Evolutionary conservation across 2,888 invertebrate species (phyloP).

Genomic region (Drosophila barbarae): DNA sequence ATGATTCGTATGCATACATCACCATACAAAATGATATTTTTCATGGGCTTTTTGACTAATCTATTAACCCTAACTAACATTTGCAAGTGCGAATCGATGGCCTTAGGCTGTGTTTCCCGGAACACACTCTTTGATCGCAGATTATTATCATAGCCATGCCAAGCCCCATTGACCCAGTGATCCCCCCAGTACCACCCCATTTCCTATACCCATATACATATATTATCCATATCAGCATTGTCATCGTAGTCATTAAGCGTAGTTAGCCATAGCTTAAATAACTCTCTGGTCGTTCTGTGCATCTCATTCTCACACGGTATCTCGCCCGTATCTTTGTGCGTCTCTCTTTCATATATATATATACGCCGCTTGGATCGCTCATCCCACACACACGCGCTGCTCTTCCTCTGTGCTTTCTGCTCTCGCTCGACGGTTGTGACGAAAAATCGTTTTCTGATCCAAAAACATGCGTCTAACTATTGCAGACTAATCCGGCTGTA

Average conservation of each 20-base stretch:
- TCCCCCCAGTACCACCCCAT: slow-evolving; percentile 1
- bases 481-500: slow-evolving; percentile 95
- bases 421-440: slow-evolving; percentile 39
- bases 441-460: slow-evolving; percentile 33
- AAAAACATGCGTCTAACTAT: slow-evolving; percentile 71
- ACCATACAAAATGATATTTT: neutral
- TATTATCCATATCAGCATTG: slow-evolving; percentile 44
- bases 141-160: slow-evolving; percentile 17
- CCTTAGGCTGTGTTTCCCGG: neutral
- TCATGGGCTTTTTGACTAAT: slow-evolving; percentile 36
- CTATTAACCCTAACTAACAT: slow-evolving; percentile 11
- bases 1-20: neutral
- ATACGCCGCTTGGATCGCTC: slow-evolving; percentile 63
- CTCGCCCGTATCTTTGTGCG: slow-evolving; percentile 36
- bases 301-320: slow-evolving; percentile 27
- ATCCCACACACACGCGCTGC: slow-evolving; percentile 34
- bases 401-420: slow-evolving; percentile 59
- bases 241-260: slow-evolving; percentile 48
- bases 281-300: slow-evolving; percentile 5
- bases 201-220: neutral
- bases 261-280: slow-evolving; percentile 38
- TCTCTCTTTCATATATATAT: slow-evolving; percentile 54
- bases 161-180: slow-evolving; percentile 55
- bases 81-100: neutral
- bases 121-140: slow-evolving; percentile 14